phyloP scores from a whole-genome alignment of 2,888 invertebrate species.

The Yponomeuta evonymella region DNA sequence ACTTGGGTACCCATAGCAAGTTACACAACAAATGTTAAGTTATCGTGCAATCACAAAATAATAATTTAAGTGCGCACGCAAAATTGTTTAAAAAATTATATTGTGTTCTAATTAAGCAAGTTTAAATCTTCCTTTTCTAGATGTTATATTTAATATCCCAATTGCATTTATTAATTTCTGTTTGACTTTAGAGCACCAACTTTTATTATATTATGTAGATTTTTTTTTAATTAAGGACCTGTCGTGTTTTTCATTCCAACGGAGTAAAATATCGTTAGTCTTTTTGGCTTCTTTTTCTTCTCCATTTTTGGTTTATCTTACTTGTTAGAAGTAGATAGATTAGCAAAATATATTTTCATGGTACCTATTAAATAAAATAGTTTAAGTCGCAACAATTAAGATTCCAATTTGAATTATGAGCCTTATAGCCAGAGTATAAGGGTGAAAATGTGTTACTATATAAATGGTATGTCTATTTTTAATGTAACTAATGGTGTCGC shows the following conservation, averaged over 20 bases:
- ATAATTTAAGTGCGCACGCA: slow-evolving; percentile 33
- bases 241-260: not conserved
- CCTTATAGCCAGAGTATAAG: not conserved
- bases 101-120: not conserved
- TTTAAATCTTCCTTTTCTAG: slow-evolving; percentile 17
- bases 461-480: not conserved
- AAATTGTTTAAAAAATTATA: not conserved
- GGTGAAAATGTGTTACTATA: not conserved
- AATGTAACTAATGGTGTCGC: too few relatives aligned
- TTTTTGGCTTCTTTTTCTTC: not conserved
- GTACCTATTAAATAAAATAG: not conserved
- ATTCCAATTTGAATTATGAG: not conserved
- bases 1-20: too few relatives aligned
- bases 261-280: not conserved
- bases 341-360: slow-evolving; percentile 1
- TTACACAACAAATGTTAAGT: slow-evolving; percentile 20
- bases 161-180: slow-evolving; percentile 34
- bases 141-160: slow-evolving; percentile 22
- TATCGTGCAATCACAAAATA: slow-evolving; percentile 24
- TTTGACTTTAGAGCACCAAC: not conserved
- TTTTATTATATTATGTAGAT: not conserved
- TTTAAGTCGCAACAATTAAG: not conserved
- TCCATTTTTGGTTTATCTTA: not conserved
- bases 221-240: not conserved
- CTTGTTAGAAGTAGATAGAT: not conserved